phyloP scores from a whole-genome alignment of 2,888 invertebrate genomes.

The Platynereis dumerilii region DNA sequence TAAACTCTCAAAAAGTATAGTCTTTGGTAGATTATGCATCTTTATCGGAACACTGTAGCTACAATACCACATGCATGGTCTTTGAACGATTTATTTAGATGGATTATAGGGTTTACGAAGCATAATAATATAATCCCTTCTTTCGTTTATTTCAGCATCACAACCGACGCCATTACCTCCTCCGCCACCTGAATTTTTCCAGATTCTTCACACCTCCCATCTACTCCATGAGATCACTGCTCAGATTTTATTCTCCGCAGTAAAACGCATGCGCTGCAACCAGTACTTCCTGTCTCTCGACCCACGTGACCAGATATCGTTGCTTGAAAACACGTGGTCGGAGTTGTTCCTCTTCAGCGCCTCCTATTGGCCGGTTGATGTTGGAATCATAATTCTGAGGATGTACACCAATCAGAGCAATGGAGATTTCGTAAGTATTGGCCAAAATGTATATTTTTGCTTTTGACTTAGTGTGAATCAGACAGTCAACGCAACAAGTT shows the following conservation, averaged over 20 bases:
- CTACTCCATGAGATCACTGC: slow-evolving; percentile 38
- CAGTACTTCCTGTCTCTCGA: slow-evolving; percentile 48
- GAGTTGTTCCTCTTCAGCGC: slow-evolving; percentile 53
- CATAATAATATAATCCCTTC: too few species aligned
- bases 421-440: too few species aligned
- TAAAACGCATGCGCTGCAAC: slow-evolving; percentile 47
- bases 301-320: slow-evolving; percentile 39
- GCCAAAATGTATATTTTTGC: too few species aligned
- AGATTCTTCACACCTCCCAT: slow-evolving; percentile 6
- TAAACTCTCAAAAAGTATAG: too few species aligned
- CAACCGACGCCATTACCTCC: neutral
- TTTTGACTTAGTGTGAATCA: too few species aligned
- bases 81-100: too few species aligned
- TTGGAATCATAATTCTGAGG: slow-evolving; percentile 15
- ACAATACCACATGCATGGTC: too few species aligned
- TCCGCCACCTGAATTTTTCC: neutral
- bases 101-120: too few species aligned
- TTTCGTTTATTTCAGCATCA: neutral
- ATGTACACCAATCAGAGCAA: slow-evolving; percentile 9
- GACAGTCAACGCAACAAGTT: too few species aligned
- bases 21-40: too few species aligned
- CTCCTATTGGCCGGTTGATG: slow-evolving; percentile 55
- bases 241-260: slow-evolving; percentile 46
- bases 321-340: slow-evolving; percentile 53
- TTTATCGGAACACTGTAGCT: too few species aligned